Evolutionary conservation across 2,797 vertebrate species (phyloP).

Genomic region (Eupleurogrammus muticus): DNA sequence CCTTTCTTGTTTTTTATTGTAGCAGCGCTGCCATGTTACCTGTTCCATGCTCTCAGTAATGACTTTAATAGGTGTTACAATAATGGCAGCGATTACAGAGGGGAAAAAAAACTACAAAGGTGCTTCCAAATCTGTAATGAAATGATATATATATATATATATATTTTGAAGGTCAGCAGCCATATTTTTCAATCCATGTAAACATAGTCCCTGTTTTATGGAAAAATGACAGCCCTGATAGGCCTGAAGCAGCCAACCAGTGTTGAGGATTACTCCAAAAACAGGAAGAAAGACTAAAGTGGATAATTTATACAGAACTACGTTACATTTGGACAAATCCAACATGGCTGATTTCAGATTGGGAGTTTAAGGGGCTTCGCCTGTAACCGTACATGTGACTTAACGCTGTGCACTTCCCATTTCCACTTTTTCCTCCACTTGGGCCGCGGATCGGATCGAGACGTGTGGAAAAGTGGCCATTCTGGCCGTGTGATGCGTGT

Average conservation of each 20-base stretch:
- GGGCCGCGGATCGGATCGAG: conserved; percentile 5
- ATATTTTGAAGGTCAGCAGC: neutral
- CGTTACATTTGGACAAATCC: neutral
- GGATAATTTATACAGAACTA: neutral
- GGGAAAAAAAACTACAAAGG: conserved; percentile 6
- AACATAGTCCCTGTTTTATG: neutral
- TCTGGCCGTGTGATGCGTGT: neutral
- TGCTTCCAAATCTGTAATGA: neutral
- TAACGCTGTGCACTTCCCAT: conserved; percentile 2
- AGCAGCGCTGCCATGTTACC: neutral
- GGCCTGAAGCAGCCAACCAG: conserved; percentile 1
- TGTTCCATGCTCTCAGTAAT: neutral
- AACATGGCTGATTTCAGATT: no score
- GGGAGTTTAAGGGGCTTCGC: neutral
- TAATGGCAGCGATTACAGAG: no score
- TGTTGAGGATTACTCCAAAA: neutral
- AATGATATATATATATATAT: neutral
- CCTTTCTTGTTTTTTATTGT: neutral
- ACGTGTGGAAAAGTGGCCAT: conserved; percentile 1
- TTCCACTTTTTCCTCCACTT: neutral
- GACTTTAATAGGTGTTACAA: neutral
- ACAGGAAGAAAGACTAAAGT: neutral
- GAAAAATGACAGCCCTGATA: neutral
- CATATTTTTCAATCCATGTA: neutral
- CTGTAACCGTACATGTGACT: neutral